Conservation (phyloP, 2,888 invertebrate species). For the Chrysina gloriosa region DNA sequence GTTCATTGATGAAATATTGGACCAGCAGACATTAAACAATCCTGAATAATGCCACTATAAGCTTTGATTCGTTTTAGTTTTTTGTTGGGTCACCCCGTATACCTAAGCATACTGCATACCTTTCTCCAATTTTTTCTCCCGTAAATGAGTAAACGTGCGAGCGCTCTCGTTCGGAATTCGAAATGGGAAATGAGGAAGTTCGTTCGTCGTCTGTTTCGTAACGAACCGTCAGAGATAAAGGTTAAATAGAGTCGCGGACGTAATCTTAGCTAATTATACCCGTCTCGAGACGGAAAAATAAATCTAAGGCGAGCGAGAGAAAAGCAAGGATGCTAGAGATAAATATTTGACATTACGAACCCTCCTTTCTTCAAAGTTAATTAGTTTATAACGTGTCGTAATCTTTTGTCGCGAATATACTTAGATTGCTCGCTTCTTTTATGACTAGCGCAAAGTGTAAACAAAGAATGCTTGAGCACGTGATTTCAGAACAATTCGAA, state of each 20-base stretch:
- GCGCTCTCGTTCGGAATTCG: too few relatives aligned
- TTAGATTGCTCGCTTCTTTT: background rate
- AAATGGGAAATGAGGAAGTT: conserved; percentile 4
- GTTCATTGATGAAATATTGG: too few relatives aligned
- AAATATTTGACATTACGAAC: background rate
- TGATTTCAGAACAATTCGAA: too few relatives aligned
- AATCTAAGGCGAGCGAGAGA: background rate
- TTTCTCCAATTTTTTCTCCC: too few relatives aligned
- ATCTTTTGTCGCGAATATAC: background rate
- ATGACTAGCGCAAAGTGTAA: too few relatives aligned
- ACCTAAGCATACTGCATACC: too few relatives aligned
- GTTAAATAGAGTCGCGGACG: conserved; percentile 4
- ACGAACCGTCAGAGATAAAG: background rate
- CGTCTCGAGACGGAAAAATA: background rate
- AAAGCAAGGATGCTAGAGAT: background rate
- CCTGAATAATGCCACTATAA: too few relatives aligned
- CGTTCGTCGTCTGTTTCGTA: background rate
- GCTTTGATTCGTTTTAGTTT: too few relatives aligned
- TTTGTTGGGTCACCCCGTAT: too few relatives aligned
- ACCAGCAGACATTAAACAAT: too few relatives aligned
- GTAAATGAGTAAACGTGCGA: background rate
- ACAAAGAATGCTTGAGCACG: too few relatives aligned
- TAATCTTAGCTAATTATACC: background rate
- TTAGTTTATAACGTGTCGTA: background rate
- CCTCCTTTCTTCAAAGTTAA: background rate